phyloP scores from a whole-genome alignment of 2,888 invertebrate species.

The Tribolium freemani region DNA sequence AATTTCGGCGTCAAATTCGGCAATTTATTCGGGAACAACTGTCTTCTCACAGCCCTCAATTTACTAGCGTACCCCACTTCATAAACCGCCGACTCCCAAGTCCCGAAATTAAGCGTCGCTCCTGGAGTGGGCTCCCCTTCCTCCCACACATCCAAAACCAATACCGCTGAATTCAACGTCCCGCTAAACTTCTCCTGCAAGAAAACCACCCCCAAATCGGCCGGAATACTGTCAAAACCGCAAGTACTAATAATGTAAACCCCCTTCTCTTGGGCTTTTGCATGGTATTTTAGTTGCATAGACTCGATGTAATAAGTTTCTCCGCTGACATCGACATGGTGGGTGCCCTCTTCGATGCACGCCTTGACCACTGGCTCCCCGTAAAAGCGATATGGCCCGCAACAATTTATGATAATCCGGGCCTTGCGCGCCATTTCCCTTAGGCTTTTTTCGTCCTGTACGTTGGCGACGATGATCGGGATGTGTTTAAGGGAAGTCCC shows the following conservation, averaged over 20 bases:
- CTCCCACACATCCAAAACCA: constrained; percentile 72
- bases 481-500: constrained; percentile 34
- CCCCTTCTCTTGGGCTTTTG: constrained; percentile 80
- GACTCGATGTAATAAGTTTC: constrained; percentile 79
- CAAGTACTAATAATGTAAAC: constrained; percentile 92
- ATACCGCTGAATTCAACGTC: constrained; percentile 84
- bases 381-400: constrained; percentile 90
- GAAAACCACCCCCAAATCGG: constrained; percentile 88
- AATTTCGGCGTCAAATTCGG: constrained; percentile 75
- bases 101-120: constrained; percentile 82
- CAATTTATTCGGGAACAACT: constrained; percentile 73
- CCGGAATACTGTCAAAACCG: constrained; percentile 94
- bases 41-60: constrained; percentile 75
- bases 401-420: constrained; percentile 89
- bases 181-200: constrained; percentile 84
- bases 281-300: constrained; percentile 81
- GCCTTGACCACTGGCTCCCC: constrained; percentile 93
- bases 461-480: constrained; percentile 76
- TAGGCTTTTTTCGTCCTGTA: constrained; percentile 80
- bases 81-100: constrained; percentile 90
- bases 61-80: constrained; percentile 78
- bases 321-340: constrained; percentile 94
- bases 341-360: constrained; percentile 81
- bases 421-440: constrained; percentile 84
- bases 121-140: constrained; percentile 64